A percentile compares a stretch with the other conserved stretches of the same genome.
Conservation (phyloP, 2,888 invertebrate species). For the Leptothorax acervorum region DNA sequence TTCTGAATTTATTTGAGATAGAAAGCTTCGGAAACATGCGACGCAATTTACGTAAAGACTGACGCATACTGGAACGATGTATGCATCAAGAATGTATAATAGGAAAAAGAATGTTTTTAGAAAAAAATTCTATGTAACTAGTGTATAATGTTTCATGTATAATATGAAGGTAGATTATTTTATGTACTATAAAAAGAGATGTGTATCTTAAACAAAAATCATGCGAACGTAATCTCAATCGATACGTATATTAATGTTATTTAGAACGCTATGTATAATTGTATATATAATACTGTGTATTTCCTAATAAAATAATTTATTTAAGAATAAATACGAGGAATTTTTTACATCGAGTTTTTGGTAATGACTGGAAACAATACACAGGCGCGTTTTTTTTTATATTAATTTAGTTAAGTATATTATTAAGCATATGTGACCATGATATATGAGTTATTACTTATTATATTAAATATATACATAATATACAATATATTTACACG, state of each 20-base stretch:
- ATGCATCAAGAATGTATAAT: neutral
- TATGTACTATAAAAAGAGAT: neutral
- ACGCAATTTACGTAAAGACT: slow-evolving; percentile 1
- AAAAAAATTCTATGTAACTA: neutral
- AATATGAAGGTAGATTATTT: neutral
- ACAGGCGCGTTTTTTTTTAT: no score
- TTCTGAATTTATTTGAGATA: slow-evolving; percentile 17
- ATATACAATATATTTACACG: no score
- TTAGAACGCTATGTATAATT: neutral
- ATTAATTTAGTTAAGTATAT: no score
- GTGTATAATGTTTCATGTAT: neutral
- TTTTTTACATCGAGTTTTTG: neutral
- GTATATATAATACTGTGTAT: neutral
- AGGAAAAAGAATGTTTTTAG: neutral
- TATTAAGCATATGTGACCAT: no score
- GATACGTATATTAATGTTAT: slow-evolving; percentile 9
- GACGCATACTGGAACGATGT: neutral
- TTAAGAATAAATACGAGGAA: neutral
- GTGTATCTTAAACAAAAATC: neutral
- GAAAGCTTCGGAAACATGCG: neutral
- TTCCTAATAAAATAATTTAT: slow-evolving; percentile 17
- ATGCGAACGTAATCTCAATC: neutral
- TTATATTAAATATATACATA: no score
- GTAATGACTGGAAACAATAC: neutral
- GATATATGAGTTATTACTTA: no score